Conservation (phyloP, 2,888 invertebrate species). For the Patella pellucida region DNA sequence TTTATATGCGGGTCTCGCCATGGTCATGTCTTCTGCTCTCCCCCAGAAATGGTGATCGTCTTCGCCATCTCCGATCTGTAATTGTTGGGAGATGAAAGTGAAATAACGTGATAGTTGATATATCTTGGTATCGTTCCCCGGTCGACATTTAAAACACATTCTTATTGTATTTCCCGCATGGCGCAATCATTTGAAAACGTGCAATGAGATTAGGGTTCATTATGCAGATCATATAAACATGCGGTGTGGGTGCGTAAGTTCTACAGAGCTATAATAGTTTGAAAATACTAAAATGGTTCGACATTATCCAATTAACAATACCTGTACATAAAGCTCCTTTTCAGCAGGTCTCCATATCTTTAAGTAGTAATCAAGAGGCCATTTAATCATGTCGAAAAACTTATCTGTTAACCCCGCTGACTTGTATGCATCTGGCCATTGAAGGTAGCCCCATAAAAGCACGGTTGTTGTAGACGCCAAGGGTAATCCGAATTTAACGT, state of each 20-base stretch:
- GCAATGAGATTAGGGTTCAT: too few species aligned
- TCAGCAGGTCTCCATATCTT: slow-evolving; percentile 70
- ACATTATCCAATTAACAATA: slow-evolving; percentile 57
- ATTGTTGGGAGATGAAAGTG: neutral
- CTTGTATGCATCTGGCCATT: slow-evolving; percentile 48
- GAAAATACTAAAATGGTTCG: too few species aligned
- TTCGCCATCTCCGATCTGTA: slow-evolving; percentile 68
- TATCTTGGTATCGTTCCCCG: too few species aligned
- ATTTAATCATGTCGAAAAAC: slow-evolving; percentile 71
- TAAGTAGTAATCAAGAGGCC: slow-evolving; percentile 77
- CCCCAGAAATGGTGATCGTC: slow-evolving; percentile 77
- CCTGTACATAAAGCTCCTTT: slow-evolving; percentile 68
- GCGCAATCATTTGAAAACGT: too few species aligned
- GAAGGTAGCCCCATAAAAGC: slow-evolving; percentile 49
- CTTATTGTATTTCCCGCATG: too few species aligned
- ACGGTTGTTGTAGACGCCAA: slow-evolving; percentile 50
- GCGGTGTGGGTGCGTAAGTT: too few species aligned
- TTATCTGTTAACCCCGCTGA: slow-evolving; percentile 43
- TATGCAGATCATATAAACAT: too few species aligned
- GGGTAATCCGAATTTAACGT: slow-evolving; percentile 55
- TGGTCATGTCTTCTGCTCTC: slow-evolving; percentile 76
- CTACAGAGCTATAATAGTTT: too few species aligned
- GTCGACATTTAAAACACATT: too few species aligned
- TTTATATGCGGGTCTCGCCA: slow-evolving; percentile 75
- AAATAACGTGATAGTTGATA: too few species aligned